Conservation (phyloP, 2,797 vertebrate genomes). For the Synanceia verrucosa region DNA sequence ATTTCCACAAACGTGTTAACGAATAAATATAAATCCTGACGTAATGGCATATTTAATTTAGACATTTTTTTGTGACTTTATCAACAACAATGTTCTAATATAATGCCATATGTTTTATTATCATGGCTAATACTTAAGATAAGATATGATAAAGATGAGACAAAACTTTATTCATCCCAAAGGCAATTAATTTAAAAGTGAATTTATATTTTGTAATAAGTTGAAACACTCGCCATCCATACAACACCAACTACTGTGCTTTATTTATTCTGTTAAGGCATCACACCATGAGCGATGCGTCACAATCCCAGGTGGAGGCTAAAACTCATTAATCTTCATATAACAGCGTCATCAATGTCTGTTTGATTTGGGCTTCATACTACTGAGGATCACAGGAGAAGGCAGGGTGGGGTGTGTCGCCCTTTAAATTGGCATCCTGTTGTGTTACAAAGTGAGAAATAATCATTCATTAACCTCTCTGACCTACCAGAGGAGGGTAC, state of each 20-base stretch:
- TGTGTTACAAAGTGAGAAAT: conserved; percentile 87
- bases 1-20: not conserved
- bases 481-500: conserved; percentile 49
- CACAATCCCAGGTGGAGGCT: conserved; percentile 10
- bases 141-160: no score
- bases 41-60: not conserved
- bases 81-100: not conserved
- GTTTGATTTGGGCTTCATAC: conserved; percentile 23
- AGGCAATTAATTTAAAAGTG: no score
- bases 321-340: conserved; percentile 40
- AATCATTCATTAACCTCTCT: conserved; percentile 88
- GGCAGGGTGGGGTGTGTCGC: conserved; percentile 5
- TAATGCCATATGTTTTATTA: not conserved
- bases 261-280: conserved; percentile 2
- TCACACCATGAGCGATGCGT: not conserved
- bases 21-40: not conserved
- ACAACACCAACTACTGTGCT: not conserved
- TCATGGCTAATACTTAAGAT: not conserved
- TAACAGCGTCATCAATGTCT: conserved; percentile 31
- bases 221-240: not conserved
- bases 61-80: not conserved
- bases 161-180: not conserved
- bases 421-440: conserved; percentile 76
- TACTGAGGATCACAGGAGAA: conserved; percentile 35
- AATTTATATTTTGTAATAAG: not conserved